Evolutionary conservation across 2,113 vertebrate genomes (phyloP).

Genomic region (Myrmophylax atrothorax): DNA sequence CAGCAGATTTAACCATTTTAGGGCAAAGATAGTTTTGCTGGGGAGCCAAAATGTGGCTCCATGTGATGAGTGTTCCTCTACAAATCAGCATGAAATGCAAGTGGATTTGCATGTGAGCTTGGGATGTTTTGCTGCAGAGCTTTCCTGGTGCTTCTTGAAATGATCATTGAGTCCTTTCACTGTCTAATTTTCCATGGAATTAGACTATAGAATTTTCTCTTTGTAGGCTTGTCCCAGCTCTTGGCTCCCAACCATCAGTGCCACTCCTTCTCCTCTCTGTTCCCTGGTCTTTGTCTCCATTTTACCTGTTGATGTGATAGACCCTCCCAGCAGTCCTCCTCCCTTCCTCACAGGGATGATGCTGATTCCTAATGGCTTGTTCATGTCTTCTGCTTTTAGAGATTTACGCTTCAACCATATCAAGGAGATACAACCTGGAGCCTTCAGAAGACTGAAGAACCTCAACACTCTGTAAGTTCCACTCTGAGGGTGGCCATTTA

Average conservation of each 20-base stretch:
- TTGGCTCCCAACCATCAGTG: background rate
- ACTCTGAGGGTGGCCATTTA: fast-evolving
- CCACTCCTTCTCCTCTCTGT: background rate
- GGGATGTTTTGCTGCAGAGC: background rate
- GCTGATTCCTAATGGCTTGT: background rate
- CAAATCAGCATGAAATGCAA: background rate
- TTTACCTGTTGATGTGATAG: background rate
- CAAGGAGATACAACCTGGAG: slow-evolving; percentile 83
- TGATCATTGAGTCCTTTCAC: background rate
- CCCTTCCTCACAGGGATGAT: background rate
- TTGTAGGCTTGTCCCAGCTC: background rate
- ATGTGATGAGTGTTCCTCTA: fast-evolving
- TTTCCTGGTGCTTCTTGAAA: background rate
- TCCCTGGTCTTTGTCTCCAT: background rate
- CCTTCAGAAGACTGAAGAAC: slow-evolving; percentile 84
- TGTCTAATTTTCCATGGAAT: background rate
- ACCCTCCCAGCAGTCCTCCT: background rate
- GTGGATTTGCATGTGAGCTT: fast-evolving
- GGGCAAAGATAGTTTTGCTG: background rate
- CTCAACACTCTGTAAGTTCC: slow-evolving; percentile 89
- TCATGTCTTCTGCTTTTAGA: slow-evolving; percentile 66
- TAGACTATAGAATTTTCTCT: background rate
- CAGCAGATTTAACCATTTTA: slow-evolving; percentile 50
- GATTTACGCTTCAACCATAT: slow-evolving; percentile 93
- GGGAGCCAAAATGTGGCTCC: background rate